phyloP scores from a whole-genome alignment of 2,797 vertebrate genomes.

The Gephyroberyx darwinii region DNA sequence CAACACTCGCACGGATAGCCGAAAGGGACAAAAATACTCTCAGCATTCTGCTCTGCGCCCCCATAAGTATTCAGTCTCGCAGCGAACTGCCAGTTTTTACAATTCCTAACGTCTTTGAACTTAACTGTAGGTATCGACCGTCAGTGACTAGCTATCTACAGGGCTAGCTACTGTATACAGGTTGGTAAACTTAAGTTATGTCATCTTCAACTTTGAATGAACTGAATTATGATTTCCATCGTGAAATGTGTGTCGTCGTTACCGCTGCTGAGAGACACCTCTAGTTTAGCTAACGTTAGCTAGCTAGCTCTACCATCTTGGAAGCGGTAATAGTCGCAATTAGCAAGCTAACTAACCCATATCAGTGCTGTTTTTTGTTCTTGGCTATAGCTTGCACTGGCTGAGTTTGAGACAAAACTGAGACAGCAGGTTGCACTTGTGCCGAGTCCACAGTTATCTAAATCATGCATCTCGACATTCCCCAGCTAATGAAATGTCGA shows the following conservation, averaged over 20 bases:
- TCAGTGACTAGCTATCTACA: conserved; percentile 60
- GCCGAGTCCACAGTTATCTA: neutral
- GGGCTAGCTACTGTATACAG: conserved; percentile 55
- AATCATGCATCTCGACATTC: neutral
- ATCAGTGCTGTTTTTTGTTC: neutral
- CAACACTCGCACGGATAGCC: conserved; percentile 51
- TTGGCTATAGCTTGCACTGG: neutral
- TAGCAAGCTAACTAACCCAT: neutral
- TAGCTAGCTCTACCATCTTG: conserved; percentile 48
- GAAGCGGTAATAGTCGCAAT: neutral
- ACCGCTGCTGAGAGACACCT: neutral
- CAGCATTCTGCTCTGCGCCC: neutral
- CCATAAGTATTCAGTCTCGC: neutral
- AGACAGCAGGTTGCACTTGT: neutral
- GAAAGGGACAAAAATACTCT: conserved; percentile 51
- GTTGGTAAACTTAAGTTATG: conserved; percentile 40
- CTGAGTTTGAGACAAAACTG: neutral
- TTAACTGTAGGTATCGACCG: conserved; percentile 37
- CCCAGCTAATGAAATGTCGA: neutral
- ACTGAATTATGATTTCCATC: fast-evolving
- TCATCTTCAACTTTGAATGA: fast-evolving
- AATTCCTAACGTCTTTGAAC: conserved; percentile 6
- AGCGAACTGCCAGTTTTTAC: neutral
- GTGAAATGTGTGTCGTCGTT: neutral
- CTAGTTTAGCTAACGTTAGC: conserved; percentile 9